Evolutionary conservation across 2,888 invertebrate species (phyloP), one percentile per base, ranked within the genome.

Genomic region (Drosophila paucipuncta): DNA sequence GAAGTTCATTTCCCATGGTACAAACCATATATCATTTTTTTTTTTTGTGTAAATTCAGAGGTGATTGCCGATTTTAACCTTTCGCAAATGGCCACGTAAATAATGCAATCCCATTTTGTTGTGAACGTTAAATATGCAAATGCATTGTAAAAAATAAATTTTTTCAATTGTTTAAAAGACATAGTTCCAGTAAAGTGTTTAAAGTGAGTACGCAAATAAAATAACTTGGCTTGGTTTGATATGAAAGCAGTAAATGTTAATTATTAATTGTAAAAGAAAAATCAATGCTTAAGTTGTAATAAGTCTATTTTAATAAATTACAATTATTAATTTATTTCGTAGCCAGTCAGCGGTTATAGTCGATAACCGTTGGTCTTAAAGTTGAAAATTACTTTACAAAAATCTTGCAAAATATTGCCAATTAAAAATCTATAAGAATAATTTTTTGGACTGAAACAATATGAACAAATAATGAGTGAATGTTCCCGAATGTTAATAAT

Each of bases 1-100:
- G 78, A 84, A 75, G 68, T 83, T 74, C 50, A 83, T 74, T 85
- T 83, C 72, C 39, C 68, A 68, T 69, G 37, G 41, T 69, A 53
- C 53, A 61, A 70, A 68, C 63, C 68, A 76, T 64, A 50, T 52
- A 58, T n/a, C 4, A 35, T n/a, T 5, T 10, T 22, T 22, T 47
- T 47, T 47, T 22, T 22, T 47, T 47, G 9, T 47, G 7, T 47
- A 60, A 63, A 60, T 67, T 66, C 62, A 59, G 55, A 61, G 52
- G 47, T 55, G 68, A 70, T 70, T 68, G 43, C 41, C 53, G 53
- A 62, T 57, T 74, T 57, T 58, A 53, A 68, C 61, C 64, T 39
- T 58, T 58, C 31, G 28, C 43, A 57, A 69, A 39, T 50, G 53
- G 4, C 16, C 11, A 39, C 10, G 30, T 35, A 58, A 59, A 60